Evolutionary conservation across 2,797 vertebrate species (phyloP).

Genomic region (Coendou prehensilis): DNA sequence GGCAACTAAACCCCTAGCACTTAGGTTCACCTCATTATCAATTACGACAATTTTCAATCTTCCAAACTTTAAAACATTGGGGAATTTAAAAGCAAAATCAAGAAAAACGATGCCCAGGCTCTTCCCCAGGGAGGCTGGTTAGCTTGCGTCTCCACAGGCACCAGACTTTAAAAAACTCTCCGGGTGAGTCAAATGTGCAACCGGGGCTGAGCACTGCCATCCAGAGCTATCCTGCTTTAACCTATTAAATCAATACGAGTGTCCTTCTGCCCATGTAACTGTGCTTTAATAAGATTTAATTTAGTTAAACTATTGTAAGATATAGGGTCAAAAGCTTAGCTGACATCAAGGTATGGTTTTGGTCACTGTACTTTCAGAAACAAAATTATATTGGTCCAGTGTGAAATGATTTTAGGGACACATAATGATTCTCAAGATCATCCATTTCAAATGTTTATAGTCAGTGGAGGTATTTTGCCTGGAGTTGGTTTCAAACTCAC

Average conservation of each 20-base stretch:
- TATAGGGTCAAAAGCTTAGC: conserved; percentile 20
- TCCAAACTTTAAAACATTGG: conserved; percentile 1
- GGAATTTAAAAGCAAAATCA: not conserved
- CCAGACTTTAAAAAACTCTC: not conserved
- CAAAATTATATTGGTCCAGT: not conserved
- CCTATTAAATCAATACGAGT: not conserved
- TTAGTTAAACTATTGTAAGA: not conserved
- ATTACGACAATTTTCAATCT: not conserved
- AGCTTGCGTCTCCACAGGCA: not conserved
- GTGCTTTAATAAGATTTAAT: not conserved
- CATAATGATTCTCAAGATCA: conserved; percentile 13
- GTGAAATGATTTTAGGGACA: not conserved
- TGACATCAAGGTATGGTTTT: conserved; percentile 3
- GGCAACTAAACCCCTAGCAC: not conserved
- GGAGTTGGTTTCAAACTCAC: not conserved
- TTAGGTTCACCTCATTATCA: not conserved
- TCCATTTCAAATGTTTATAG: conserved; percentile 42
- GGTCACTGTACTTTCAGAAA: conserved; percentile 8
- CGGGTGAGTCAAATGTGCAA: not conserved
- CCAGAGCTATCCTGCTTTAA: not conserved
- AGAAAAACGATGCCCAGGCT: not conserved
- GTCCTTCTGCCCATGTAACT: not conserved
- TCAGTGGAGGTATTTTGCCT: conserved; percentile 5
- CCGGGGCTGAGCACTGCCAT: not conserved
- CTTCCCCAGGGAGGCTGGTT: not conserved